Base-by-base conservation (phyloP, 2,113 vertebrate species). In the Microtus ochrogaster region DNA sequence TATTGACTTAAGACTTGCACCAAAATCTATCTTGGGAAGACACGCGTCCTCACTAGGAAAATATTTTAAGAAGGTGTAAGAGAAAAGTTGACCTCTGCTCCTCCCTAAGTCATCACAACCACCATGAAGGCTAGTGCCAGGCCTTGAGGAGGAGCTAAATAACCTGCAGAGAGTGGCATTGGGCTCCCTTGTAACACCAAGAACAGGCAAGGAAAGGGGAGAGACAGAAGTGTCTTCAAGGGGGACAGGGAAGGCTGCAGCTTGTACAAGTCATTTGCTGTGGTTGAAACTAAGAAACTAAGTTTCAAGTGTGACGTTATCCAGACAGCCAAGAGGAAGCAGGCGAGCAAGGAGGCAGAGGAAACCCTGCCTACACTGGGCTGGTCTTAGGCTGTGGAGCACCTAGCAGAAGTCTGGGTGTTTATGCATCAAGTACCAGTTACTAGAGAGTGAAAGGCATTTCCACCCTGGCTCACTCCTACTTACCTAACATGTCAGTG, bases 21-120 rank as follows among this genome's bases (percentile, higher is more conserved):
- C 58, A 90, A 96, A 94, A 85, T 89, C 96, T 19, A 14, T 66
- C 63, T 55, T 68, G 65, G 14, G 26, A 94, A 58, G 39, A 30
- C 17, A 83, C 6, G 7, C 21, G 85, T 92, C 68, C 39, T 1
- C 49, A n/a, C 77, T 58, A 63, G 79, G 89, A 95, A 96, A 87
- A 78, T 87, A 87, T 61, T 89, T 92, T 89, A 89, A 84, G 47
- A 89, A 90, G 19, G 78, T 11, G 5, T 68, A 44, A 7, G 22
- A 22, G 3, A 3, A 81, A 90, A 89, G 1, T 24, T 95, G 5
- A 41, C 39, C 72, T 83, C 72, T 11, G 39, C 6, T 17, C 49
- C 36, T 94, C n/a, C 68, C n/a, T 58, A 81, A 28, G 30, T 16
- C 30, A 76, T 26, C 73, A 78, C 0, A 21, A 2, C 39, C 49